phyloP scores from a whole-genome alignment of 2,113 vertebrate species.

The Clarias gariepinus region DNA sequence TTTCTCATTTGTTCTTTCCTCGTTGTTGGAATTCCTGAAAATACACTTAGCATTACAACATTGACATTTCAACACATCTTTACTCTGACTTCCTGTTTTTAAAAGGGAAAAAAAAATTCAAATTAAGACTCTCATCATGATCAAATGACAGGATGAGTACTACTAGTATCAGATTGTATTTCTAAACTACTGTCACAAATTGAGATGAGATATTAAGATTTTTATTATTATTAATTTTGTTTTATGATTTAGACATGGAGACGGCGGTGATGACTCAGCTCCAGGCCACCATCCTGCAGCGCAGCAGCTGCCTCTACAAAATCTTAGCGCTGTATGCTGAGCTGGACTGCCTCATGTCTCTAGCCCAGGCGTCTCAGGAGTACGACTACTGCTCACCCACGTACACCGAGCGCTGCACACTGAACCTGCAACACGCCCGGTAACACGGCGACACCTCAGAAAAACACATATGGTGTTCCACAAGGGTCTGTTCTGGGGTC shows the following conservation, averaged over 20 bases:
- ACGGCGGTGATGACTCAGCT: constrained; percentile 87
- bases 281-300: constrained; percentile 82
- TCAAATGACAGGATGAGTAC: not conserved
- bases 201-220: not conserved
- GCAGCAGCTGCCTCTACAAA: constrained; percentile 77
- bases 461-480: not conserved
- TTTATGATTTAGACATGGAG: constrained; percentile 81
- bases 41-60: not conserved
- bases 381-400: constrained; percentile 83
- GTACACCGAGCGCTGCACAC: constrained; percentile 63
- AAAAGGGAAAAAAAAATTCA: not conserved
- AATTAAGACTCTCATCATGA: not conserved
- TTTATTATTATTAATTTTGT: not conserved
- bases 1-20: not conserved
- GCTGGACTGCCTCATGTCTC: constrained; percentile 88
- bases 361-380: constrained; percentile 86
- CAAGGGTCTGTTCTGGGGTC: not conserved
- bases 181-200: not conserved
- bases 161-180: not conserved
- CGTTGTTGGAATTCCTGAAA: not conserved
- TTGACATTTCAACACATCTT: not conserved
- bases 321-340: constrained; percentile 85
- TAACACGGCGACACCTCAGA: constrained; percentile 41
- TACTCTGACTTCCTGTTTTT: not conserved
- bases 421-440: constrained; percentile 78